Conservation (phyloP, 1,140 invertebrate species). For the Reticulitermes speratus region DNA sequence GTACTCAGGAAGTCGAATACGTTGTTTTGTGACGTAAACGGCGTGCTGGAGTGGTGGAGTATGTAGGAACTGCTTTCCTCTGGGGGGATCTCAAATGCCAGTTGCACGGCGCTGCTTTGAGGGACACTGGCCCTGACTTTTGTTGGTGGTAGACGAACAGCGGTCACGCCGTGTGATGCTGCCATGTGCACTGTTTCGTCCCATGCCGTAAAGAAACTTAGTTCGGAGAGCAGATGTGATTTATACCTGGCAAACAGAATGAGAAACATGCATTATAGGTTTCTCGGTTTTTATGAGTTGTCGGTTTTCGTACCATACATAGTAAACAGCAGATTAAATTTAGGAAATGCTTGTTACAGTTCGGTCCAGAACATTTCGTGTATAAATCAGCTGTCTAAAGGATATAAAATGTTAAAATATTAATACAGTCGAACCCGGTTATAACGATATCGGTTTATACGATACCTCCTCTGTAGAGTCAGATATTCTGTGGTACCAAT, state of each 20-base stretch:
- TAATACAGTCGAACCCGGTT: too few relatives aligned
- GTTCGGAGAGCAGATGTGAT: neutral
- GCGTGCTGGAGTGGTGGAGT: neutral
- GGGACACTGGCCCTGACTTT: neutral
- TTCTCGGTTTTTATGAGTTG: too few relatives aligned
- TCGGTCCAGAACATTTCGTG: too few relatives aligned
- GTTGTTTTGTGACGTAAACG: neutral
- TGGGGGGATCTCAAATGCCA: neutral
- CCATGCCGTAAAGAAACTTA: neutral
- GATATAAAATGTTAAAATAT: too few relatives aligned
- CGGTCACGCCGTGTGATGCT: neutral
- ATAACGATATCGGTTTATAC: too few relatives aligned
- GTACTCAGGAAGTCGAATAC: neutral
- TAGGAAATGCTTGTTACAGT: too few relatives aligned
- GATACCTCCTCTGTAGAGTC: too few relatives aligned
- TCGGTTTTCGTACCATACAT: too few relatives aligned
- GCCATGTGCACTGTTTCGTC: slow-evolving; percentile 16
- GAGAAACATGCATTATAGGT: too few relatives aligned
- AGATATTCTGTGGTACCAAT: too few relatives aligned
- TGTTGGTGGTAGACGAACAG: neutral
- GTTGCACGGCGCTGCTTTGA: neutral
- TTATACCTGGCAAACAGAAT: neutral
- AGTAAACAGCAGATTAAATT: too few relatives aligned
- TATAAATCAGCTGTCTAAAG: too few relatives aligned
- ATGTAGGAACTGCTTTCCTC: neutral